These are phyloP conservation scores for Rhagologus leucostigma DNA, from an alignment of 2,113 vertebrate species.

Conservation along the genomic window DNA sequence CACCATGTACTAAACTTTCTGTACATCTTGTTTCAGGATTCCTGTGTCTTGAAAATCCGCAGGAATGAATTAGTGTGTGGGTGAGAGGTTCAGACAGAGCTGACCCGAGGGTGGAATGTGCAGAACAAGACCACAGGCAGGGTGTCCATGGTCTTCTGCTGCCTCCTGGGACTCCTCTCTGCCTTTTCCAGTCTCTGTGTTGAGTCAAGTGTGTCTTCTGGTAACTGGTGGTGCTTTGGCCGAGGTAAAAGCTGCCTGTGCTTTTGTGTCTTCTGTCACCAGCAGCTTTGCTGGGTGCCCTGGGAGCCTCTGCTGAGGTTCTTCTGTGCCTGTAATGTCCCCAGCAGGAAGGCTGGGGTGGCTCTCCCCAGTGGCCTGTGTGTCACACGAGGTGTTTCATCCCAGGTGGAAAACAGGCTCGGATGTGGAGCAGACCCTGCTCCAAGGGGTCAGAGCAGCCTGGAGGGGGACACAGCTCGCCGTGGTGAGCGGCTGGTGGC, in stretches of 20 bases:
- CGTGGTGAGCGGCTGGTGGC: not conserved
- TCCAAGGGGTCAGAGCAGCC: not conserved
- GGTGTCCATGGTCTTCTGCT: not conserved
- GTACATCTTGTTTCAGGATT: constrained; percentile 44
- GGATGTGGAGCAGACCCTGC: not conserved
- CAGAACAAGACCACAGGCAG: constrained; percentile 18
- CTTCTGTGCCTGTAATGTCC: not conserved
- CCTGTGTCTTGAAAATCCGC: constrained; percentile 43
- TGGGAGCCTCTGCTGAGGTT: not conserved
- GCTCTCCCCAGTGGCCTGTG: not conserved
- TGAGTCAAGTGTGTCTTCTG: not conserved
- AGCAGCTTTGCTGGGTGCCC: not conserved
- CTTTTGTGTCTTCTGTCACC: not conserved
- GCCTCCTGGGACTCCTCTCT: not conserved
- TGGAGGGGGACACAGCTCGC: not conserved
- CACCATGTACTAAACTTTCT: constrained; percentile 38
- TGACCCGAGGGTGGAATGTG: constrained; percentile 28
- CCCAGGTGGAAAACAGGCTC: not conserved
- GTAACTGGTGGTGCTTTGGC: not conserved
- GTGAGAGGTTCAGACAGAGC: constrained; percentile 11
- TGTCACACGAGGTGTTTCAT: not conserved
- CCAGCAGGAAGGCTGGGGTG: not conserved
- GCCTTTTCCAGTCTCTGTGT: not conserved
- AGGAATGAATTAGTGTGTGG: constrained; percentile 49
- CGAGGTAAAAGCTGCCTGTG: not conserved